Conservation (phyloP, 2,888 invertebrate species). For the Tenthredo mesomela region DNA sequence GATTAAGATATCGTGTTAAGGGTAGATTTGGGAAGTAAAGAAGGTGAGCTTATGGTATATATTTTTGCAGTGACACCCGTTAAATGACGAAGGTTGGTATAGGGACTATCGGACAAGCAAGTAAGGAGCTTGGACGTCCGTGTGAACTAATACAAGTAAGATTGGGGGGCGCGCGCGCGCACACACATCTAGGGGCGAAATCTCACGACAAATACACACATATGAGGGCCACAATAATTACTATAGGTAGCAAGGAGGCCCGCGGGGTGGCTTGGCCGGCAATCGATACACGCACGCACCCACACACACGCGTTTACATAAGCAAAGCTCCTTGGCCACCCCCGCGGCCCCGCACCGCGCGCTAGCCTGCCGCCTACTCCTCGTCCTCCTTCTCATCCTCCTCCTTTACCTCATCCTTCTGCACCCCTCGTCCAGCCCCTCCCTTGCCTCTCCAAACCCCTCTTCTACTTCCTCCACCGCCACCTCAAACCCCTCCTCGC, state of each 20-base stretch:
- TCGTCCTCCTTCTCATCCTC: conserved; percentile 54
- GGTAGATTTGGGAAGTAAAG: neutral
- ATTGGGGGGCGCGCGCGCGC: conserved; percentile 29
- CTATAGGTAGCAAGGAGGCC: conserved; percentile 67
- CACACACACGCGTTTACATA: conserved; percentile 73
- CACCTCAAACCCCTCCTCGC: conserved; percentile 63
- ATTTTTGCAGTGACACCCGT: conserved; percentile 70
- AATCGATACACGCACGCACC: conserved; percentile 76
- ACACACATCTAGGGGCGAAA: conserved; percentile 63
- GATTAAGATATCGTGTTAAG: neutral
- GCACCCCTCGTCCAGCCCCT: conserved; percentile 57
- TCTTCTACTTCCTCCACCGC: conserved; percentile 58
- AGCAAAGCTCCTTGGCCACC: conserved; percentile 75
- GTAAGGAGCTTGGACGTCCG: conserved; percentile 68
- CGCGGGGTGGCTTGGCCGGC: conserved; percentile 72
- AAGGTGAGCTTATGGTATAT: neutral
- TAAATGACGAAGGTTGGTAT: conserved; percentile 67
- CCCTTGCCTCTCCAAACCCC: conserved; percentile 54
- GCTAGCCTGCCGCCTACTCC: conserved; percentile 58
- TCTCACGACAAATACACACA: conserved; percentile 75
- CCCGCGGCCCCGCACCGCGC: conserved; percentile 55
- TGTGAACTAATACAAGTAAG: conserved; percentile 52
- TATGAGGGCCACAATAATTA: conserved; percentile 75
- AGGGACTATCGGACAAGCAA: conserved; percentile 72
- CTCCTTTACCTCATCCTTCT: conserved; percentile 51